Evolutionary conservation across 2,888 invertebrate species (phyloP), one percentile per base, ranked within the genome.

Genomic region (Eupithecia exiguata): DNA sequence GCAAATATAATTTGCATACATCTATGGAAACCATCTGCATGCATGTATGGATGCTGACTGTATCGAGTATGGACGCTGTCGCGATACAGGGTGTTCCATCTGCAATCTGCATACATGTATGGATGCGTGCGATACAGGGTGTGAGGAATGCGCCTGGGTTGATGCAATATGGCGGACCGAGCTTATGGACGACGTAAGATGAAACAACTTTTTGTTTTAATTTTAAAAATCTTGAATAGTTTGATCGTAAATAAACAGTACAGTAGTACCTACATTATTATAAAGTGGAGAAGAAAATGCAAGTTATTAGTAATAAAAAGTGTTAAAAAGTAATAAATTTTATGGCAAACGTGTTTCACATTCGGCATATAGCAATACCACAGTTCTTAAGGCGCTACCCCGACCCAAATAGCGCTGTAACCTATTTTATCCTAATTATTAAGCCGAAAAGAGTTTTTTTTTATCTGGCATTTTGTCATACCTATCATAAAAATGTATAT

Each of bases 1-100:
- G 35, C 30, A 25, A 49, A 43, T 25, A 43, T 0, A 14, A 70
- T 73, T 35, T 67, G 61, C 46, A 61, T 69, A 49, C 2, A 66
- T 12, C 3, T 67, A 43, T 61, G 43, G 67, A 46, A 18, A 18
- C 30, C 25, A 68, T 62, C 16, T 25, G 25, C 21, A 58, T 5
- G 25, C 58, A 25, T 25, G 25, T 25, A 58, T 58, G 58, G 25
- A 25, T 14, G 1, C 21, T 12, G 12, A 25, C 21, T 58, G 49
- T 9, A 21, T 25, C 25, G 25, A 1, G 21, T 53, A 53, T 53
- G 53, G 53, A 53, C 21, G 21, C 12, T 53, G 4, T 53, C 53
- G 53, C 25, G 12, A 25, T 58, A 25, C 21, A 53, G 53, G 53
- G 53, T 53, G 53, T 53, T 21, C 21, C 35, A 62, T 30, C 16